Evolutionary conservation across 2,888 invertebrate species (phyloP).

Genomic region (Thera britannica): DNA sequence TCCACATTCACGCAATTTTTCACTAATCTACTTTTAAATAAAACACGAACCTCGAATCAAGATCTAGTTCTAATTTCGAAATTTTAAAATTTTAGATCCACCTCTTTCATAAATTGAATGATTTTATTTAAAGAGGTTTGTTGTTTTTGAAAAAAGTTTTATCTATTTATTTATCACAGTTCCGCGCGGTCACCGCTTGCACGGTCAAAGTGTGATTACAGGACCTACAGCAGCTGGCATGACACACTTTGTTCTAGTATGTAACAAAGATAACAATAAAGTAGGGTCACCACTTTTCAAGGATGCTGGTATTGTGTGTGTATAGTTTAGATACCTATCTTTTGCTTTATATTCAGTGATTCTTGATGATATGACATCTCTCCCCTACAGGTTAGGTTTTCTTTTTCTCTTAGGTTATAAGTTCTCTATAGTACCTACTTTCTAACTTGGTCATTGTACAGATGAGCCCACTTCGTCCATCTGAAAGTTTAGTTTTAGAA

Average conservation of each 20-base stretch:
- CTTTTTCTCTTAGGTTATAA: not conserved
- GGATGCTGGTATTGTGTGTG: constrained; percentile 15
- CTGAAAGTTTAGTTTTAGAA: too few species aligned
- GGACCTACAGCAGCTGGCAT: constrained; percentile 61
- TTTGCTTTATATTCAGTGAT: not conserved
- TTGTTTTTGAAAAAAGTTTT: not conserved
- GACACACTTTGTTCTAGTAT: constrained; percentile 75
- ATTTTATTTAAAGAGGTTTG: constrained; percentile 12
- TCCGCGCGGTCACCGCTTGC: constrained; percentile 53
- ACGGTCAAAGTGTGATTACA: constrained; percentile 65
- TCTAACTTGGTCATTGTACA: too few species aligned
- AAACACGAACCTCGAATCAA: constrained; percentile 7
- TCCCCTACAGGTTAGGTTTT: too few species aligned
- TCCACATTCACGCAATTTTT: constrained; percentile 68
- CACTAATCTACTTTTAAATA: constrained; percentile 5
- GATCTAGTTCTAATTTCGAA: constrained; percentile 10
- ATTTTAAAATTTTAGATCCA: not conserved
- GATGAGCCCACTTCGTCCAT: too few species aligned
- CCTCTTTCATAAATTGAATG: not conserved
- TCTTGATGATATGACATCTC: too few species aligned
- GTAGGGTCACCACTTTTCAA: constrained; percentile 68
- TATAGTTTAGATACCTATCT: constrained; percentile 3
- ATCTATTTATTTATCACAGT: not conserved
- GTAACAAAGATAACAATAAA: constrained; percentile 69
- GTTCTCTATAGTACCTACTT: too few species aligned